Conservation (phyloP, 2,888 invertebrate genomes). For the Mamestra brassicae region DNA sequence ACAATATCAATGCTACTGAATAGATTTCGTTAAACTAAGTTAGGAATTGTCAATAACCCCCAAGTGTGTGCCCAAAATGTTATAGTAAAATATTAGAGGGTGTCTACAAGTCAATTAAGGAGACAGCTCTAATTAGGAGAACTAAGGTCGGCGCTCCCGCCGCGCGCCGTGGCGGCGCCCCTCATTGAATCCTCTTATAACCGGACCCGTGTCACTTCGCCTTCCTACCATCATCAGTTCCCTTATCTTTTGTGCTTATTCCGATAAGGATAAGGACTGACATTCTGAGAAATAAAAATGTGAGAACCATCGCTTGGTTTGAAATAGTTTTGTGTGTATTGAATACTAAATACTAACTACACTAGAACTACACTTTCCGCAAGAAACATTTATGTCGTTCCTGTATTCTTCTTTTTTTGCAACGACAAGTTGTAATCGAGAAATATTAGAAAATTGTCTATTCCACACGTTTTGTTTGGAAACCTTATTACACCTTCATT, state of each 20-base stretch:
- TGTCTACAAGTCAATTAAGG: slow-evolving; percentile 56
- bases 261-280: slow-evolving; percentile 16
- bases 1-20: slow-evolving; percentile 3
- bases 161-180: slow-evolving; percentile 49
- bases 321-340: slow-evolving; percentile 5
- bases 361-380: not conserved
- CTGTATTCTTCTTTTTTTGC: not conserved
- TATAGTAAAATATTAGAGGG: slow-evolving; percentile 43
- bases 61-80: slow-evolving; percentile 18
- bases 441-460: not conserved
- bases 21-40: slow-evolving; percentile 5
- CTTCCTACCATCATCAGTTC: slow-evolving; percentile 49
- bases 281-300: slow-evolving; percentile 10
- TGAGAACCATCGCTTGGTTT: slow-evolving; percentile 6
- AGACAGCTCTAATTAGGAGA: slow-evolving; percentile 65
- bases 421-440: not conserved
- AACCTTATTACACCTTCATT: not conserved
- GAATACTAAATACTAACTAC: no score
- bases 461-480: slow-evolving; percentile 3
- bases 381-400: slow-evolving; percentile 17
- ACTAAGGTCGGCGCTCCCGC: slow-evolving; percentile 30
- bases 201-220: slow-evolving; percentile 63
- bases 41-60: slow-evolving; percentile 21
- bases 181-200: slow-evolving; percentile 56
- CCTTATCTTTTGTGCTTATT: slow-evolving; percentile 56